Base-by-base conservation (phyloP, 2,113 vertebrate species). In the Trematomus loennbergii region DNA sequence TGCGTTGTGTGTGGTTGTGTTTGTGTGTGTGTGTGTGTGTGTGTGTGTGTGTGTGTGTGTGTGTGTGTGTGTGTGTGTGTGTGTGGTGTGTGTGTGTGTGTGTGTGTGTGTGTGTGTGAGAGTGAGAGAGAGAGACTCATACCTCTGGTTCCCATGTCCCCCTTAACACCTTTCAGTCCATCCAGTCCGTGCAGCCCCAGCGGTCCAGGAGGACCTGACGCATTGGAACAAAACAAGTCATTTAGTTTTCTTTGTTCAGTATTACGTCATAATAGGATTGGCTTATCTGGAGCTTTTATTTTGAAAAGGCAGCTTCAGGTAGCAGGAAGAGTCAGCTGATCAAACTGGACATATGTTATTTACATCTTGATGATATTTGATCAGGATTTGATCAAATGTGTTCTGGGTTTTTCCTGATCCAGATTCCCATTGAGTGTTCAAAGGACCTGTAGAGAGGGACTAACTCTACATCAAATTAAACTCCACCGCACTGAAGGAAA, bases 161-260 rank as follows among this genome's bases (percentile, higher is more conserved):
- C 98, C 76, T 96, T 98, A 48, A 94, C 95, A 71, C 98, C 98
- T 1, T 91, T 93, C n/a, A 97, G 95, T 54, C 98, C 98, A 11
- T 95, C 84, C 17, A 95, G 86, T 43, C 95, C 95, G 67, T 94
- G 90, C 18, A 95, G 79, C 16, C 95, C 95, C 20, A 91, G 80
- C 0, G 91, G 91, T 46, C 95, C 95, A 16, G 91, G 89, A 68
- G 93, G 83, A 53, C 95, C 95, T 95, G 78, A 60, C 11, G 25
- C 25, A 25, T 25, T 25, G 9, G 5, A 82, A 46, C 36, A 7
- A n/a, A 6, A 36, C 36, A 36, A 36, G 5, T 36, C 5, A 5
- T 36, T 36, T 7, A 7, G 36, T 36, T 6, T 36, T 6, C 9
- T 55, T 1, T 13, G 7, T 25, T 12, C 11, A 15, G 40, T 36